These are phyloP conservation scores for Ceyx margarethae DNA, from an alignment of 2,113 vertebrate genomes.

Conservation along the genomic window DNA sequence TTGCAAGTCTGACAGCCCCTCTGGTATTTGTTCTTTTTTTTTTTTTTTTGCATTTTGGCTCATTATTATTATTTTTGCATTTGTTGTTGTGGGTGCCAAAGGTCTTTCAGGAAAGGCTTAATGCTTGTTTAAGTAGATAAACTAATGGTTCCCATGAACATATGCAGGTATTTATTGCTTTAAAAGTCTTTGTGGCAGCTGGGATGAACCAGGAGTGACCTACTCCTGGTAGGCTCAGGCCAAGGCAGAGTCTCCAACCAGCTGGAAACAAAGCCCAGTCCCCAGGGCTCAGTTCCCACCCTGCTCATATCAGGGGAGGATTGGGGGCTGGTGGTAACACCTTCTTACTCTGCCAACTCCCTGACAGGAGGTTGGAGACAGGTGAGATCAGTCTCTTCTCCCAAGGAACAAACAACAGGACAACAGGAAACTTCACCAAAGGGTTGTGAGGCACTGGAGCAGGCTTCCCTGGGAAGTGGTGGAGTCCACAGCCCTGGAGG, in stretches of 20 bases:
- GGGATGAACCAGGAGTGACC: not conserved
- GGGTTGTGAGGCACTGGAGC: too few species aligned
- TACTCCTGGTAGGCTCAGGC: not conserved
- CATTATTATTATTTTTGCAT: not conserved
- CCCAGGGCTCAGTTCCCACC: not conserved
- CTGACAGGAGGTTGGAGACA: too few species aligned
- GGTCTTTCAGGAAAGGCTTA: not conserved
- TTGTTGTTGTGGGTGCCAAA: not conserved
- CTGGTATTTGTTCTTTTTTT: not conserved
- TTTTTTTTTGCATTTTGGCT: not conserved
- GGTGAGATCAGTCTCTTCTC: too few species aligned
- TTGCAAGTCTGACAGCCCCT: not conserved
- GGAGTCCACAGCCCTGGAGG: too few species aligned
- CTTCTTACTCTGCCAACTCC: too few species aligned
- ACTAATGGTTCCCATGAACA: not conserved
- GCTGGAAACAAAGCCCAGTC: not conserved
- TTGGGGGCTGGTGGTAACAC: too few species aligned
- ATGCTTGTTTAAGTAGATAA: not conserved
- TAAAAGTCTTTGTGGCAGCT: rapidly evolving
- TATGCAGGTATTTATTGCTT: not conserved
- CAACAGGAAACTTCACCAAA: too few species aligned
- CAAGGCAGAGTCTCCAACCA: not conserved
- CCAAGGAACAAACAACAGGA: too few species aligned
- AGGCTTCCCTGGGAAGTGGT: too few species aligned
- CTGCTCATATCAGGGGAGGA: not conserved